phyloP scores from a whole-genome alignment of 2,888 invertebrate genomes.

The Pilophorus perplexus region DNA sequence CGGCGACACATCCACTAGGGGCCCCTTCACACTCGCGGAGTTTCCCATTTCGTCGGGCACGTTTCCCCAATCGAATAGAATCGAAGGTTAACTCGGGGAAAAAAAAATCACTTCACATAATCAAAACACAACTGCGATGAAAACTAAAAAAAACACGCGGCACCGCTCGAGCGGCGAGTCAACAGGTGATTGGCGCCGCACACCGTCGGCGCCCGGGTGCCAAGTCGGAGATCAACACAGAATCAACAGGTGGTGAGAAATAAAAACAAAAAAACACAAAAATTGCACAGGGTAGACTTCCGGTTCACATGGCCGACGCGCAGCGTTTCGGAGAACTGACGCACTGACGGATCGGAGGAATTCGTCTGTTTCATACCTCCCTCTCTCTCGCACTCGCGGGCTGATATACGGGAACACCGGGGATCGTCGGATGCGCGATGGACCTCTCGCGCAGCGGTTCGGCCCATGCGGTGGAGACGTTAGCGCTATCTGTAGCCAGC shows the following conservation, averaged over 20 bases:
- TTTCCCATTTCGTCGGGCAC: slow-evolving; percentile 46
- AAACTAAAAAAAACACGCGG: background rate
- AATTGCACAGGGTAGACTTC: background rate
- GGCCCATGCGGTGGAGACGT: too few relatives aligned
- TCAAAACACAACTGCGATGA: background rate
- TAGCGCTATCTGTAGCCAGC: too few relatives aligned
- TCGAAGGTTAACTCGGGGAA: background rate
- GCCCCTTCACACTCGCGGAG: slow-evolving; percentile 46
- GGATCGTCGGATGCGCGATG: slow-evolving; percentile 17
- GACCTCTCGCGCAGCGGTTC: slow-evolving; percentile 10
- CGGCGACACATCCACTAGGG: slow-evolving; percentile 43
- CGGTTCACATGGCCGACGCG: slow-evolving; percentile 27
- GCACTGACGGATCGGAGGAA: background rate
- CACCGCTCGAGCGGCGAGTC: background rate
- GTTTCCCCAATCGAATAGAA: background rate
- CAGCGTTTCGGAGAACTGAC: slow-evolving; percentile 7
- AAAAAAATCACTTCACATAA: background rate
- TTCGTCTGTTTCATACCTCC: slow-evolving; percentile 1
- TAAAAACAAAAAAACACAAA: background rate
- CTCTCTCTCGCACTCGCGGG: too few relatives aligned
- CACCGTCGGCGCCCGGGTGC: background rate
- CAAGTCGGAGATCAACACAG: background rate
- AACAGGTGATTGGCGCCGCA: background rate
- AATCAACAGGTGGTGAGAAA: background rate
- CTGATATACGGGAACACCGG: background rate